Base-by-base conservation (phyloP, 2,797 vertebrate species). In the Epinephelus awoara region DNA sequence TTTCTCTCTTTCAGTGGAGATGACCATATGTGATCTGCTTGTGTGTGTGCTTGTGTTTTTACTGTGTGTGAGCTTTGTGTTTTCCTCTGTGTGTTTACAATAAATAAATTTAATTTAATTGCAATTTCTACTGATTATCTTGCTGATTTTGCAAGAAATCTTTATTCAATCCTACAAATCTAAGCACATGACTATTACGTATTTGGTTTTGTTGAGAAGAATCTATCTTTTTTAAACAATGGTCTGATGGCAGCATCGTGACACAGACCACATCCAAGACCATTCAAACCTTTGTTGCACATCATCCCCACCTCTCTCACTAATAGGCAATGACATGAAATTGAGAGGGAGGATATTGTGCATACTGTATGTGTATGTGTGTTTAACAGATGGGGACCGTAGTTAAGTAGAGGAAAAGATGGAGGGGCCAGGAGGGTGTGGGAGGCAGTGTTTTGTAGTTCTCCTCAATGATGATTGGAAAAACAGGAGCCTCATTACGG, bases 1-100 rank as follows among this genome's bases (percentile, higher is more conserved):
- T 80, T 65, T 75, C 65, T 84, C 55, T 76, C 68, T 72, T 83
- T 67, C 34, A 84, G 44, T 73, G 70, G 27, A 85, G 66, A 84
- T 87, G 74, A 79, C 78, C 89, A 87, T 84, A 82, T 90, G 83
- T 80, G 76, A 84, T 75, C 69, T 83, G 25, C 47, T 66, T 67
- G 54, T 80, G 49, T 52, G 50, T 65, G 72, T 65, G 42, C 18
- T 40, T 69, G 29, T 70, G 46, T 67, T 47, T 54, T 54, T 40
- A 49, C 47, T n/a, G 13, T 66, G n/a, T 62, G 12, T 34, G 15
- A 38, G 5, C 23, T 18, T 12, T 62, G 34, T 62, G 56, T 6
- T 56, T 47, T 42, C 21, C 21, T 68, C 34, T 65, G 13, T 57
- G 64, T 47, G 9, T 52, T n/a, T 18, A 40, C 13, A 8, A 15